These are phyloP conservation scores for Apostichopus japonicus DNA, from an alignment of 35 echinoderm and acorn worm genomes.

Conservation along the genomic window DNA sequence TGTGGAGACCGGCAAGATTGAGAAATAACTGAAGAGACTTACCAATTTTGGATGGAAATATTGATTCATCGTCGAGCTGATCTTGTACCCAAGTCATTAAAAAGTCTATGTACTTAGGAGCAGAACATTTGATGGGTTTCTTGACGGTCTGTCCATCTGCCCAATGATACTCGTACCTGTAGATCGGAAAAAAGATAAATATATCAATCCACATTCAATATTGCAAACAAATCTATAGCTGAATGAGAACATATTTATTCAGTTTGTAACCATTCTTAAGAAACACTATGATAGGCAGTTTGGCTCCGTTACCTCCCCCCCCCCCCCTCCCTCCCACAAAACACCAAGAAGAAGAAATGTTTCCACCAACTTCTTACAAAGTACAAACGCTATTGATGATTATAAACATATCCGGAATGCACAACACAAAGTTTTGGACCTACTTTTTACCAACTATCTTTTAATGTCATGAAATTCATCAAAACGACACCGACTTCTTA, in stretches of 20 bases:
- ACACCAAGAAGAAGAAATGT: no score
- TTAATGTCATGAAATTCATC: no score
- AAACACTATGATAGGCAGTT: no score
- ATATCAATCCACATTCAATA: neutral
- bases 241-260: neutral
- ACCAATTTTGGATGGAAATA: constrained; percentile 99
- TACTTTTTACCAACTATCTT: no score
- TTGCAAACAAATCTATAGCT: neutral
- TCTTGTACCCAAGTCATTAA: constrained; percentile 99
- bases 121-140: constrained; percentile 99
- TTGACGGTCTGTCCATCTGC: constrained; percentile 97
- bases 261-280: neutral
- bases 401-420: no score
- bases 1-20: no score
- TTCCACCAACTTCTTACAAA: no score
- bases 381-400: no score
- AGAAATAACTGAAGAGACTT: neutral
- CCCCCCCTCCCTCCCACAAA: no score
- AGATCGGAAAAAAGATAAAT: neutral
- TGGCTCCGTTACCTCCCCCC: no score
- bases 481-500: no score
- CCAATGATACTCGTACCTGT: constrained; percentile 98
- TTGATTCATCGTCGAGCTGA: constrained; percentile 94
- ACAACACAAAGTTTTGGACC: no score
- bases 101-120: constrained; percentile 97